Evolutionary conservation across 2,113 vertebrate species (phyloP), one percentile per base, ranked within the genome.

Genomic region (Haplotaxodon microlepis): DNA sequence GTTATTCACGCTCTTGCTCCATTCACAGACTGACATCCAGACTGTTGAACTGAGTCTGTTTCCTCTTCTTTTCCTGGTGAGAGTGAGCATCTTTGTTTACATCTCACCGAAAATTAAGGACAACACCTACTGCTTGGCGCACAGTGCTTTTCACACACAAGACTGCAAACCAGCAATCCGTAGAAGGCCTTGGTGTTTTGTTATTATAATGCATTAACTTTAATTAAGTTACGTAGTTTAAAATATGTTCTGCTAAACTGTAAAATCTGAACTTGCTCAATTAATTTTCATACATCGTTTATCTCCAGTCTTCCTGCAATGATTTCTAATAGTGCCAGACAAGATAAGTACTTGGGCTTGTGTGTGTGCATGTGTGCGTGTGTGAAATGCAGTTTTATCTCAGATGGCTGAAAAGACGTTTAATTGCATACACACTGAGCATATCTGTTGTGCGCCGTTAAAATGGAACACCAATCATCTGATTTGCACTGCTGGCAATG

Each of bases 21-120:
- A 50, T 84, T 88, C 63, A 87, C 83, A 92, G 83, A 53, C 79
- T 40, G 34, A 71, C 76, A 34, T 69, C 51, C 36, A 34, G 45
- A 42, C 51, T 89, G 36, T 82, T 81, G 29, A 38, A 61, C 71
- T 73, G 81, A 84, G 73, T 84, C 86, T 71, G 45, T 29, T 89
- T 80, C 21, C 29, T 42, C 47, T 59, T 81, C 40, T 59, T 81
- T 86, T 57, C 82, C 57, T 81, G 36, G 29, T 78, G 80, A 83
- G 59, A 87, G 78, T 27, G 50, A 88, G 34, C 90, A 87, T 89
- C 91, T 90, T 90, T 92, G 86, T 92, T 93, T 93, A 92, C 71
- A 92, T 89, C 84, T 88, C 85, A 89, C 83, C 56, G 14, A 86
- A 88, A 84, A 27, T 63, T 4, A 76, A 29, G 45, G 50, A 84